These are phyloP conservation scores for Sebastes taczanowskii DNA, from an alignment of 2,797 vertebrate species.

Conservation along the genomic window DNA sequence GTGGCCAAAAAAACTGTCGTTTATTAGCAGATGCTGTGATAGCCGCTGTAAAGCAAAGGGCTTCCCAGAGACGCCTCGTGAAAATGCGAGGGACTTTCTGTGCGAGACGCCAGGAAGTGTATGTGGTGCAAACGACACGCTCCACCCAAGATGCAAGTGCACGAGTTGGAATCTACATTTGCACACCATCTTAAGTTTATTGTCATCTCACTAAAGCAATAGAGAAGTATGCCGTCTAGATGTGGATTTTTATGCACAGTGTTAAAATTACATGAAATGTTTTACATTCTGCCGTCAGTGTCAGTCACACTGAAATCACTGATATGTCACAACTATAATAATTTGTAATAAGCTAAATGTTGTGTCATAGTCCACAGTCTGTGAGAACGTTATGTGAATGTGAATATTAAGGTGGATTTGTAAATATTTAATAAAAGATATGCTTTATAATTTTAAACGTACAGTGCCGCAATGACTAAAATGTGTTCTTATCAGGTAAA, in stretches of 20 bases:
- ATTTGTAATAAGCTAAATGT: constrained; percentile 59
- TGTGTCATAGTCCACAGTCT: background rate
- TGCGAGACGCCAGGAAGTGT: constrained; percentile 40
- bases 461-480: background rate
- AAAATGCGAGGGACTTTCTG: constrained; percentile 64
- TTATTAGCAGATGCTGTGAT: background rate
- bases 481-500: background rate
- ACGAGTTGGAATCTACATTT: constrained; percentile 1
- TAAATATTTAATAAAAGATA: constrained; percentile 44
- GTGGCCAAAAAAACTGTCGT: too few species aligned
- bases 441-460: background rate
- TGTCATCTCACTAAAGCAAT: constrained; percentile 34
- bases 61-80: constrained; percentile 25
- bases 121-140: constrained; percentile 22
- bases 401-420: constrained; percentile 18
- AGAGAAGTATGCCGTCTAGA: background rate
- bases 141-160: constrained; percentile 17
- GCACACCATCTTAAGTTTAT: background rate
- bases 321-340: constrained; percentile 6
- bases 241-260: background rate
- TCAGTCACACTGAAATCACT: background rate
- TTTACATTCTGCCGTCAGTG: constrained; percentile 9
- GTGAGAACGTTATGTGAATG: background rate
- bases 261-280: background rate
- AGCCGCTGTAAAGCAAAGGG: background rate